Evolutionary conservation across 2,888 invertebrate species (phyloP).

Genomic region (Enoplolaimus lenunculus): DNA sequence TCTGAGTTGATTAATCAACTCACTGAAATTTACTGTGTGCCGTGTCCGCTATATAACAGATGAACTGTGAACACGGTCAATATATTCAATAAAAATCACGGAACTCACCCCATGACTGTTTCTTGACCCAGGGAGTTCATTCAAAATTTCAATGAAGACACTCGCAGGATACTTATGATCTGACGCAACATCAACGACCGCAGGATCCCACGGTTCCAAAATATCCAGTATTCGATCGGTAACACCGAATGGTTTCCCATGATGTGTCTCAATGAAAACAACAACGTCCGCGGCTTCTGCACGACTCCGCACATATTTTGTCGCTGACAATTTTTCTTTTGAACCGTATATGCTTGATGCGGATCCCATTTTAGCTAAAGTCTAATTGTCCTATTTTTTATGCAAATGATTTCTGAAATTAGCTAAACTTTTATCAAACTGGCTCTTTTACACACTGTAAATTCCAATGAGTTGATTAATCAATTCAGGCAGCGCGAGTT

Average conservation of each 20-base stretch:
- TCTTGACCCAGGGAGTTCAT: neutral
- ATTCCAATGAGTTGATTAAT: too few relatives aligned
- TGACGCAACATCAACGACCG: neutral
- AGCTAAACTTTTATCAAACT: too few relatives aligned
- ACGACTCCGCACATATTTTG: neutral
- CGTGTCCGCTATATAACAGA: too few relatives aligned
- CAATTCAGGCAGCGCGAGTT: too few relatives aligned
- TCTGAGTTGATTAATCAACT: too few relatives aligned
- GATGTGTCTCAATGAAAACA: neutral
- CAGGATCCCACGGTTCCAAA: neutral
- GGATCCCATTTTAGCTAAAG: neutral
- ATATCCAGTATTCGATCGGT: neutral
- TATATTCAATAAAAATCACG: neutral
- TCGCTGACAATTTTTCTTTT: neutral
- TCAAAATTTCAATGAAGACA: neutral
- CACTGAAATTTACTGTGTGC: too few relatives aligned
- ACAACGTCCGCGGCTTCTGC: neutral
- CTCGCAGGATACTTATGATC: neutral
- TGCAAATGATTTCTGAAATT: too few relatives aligned
- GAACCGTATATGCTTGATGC: neutral
- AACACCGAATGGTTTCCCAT: neutral
- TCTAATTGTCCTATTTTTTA: too few relatives aligned
- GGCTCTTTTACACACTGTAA: too few relatives aligned
- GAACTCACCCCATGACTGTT: neutral
- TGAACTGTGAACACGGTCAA: too few relatives aligned